Percentiles rank a stretch among this genome's conserved stretches.
Conservation (phyloP, 2,888 invertebrate genomes). For the Ernsta delagoae region DNA sequence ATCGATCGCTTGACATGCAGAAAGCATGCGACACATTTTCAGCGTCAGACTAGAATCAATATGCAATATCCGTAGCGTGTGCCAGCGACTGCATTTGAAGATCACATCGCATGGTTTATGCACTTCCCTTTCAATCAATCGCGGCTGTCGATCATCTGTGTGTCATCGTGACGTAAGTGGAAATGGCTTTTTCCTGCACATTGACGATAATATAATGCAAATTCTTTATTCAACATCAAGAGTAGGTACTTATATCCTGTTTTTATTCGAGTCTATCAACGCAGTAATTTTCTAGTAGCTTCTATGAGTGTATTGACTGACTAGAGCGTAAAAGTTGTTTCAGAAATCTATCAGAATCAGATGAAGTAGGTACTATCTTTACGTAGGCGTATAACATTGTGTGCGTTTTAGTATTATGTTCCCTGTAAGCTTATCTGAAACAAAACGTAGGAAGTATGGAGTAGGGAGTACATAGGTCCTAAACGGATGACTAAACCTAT, state of each 20-base stretch:
- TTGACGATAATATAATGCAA: not conserved
- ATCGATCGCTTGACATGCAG: constrained; percentile 36
- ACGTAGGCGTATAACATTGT: not conserved
- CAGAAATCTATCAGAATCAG: not conserved
- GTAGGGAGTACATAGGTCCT: not conserved
- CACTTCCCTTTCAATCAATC: constrained; percentile 27
- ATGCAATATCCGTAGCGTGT: constrained; percentile 20
- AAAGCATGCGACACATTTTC: constrained; percentile 36
- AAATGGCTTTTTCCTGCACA: constrained; percentile 21
- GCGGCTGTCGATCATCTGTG: constrained; percentile 14
- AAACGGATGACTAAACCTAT: constrained; percentile 32
- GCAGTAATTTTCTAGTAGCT: too few species aligned
- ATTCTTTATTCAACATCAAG: too few species aligned
- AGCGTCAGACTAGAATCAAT: constrained; percentile 30
- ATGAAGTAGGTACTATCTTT: not conserved
- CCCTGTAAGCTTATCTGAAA: constrained; percentile 21
- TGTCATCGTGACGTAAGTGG: constrained; percentile 14
- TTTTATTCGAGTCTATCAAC: too few species aligned
- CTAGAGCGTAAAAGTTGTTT: not conserved
- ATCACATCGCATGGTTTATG: constrained; percentile 13
- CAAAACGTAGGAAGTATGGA: constrained; percentile 31
- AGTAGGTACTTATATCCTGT: too few species aligned
- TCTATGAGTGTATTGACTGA: too few species aligned
- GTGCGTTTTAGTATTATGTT: not conserved
- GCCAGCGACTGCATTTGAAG: constrained; percentile 13